These are phyloP conservation scores for Antheraea pernyi DNA, from an alignment of 1,140 invertebrate genomes.

Conservation along the genomic window DNA sequence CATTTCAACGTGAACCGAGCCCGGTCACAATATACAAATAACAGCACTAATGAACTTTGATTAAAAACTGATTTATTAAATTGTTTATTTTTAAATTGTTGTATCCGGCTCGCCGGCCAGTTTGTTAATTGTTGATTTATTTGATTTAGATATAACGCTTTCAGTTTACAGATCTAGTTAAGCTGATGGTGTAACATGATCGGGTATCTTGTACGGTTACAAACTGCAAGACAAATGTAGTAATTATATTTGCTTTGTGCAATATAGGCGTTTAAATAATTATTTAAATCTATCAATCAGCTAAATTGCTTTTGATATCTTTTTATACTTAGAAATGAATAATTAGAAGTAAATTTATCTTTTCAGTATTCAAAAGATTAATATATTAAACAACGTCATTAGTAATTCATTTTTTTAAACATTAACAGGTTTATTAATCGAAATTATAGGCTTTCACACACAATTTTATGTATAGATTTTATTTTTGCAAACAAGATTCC, in stretches of 20 bases:
- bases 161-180: conserved; percentile 2
- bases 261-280: neutral
- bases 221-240: conserved; percentile 6
- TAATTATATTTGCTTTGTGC: conserved; percentile 12
- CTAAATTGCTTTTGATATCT: neutral
- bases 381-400: neutral
- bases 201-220: conserved; percentile 4
- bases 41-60: conserved; percentile 63
- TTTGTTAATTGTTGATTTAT: conserved; percentile 27
- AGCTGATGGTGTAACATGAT: conserved; percentile 8
- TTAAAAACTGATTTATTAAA: conserved; percentile 55
- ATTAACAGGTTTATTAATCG: too few species aligned
- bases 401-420: neutral
- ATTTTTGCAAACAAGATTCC: too few species aligned
- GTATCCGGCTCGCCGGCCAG: conserved; percentile 28
- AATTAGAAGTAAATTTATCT: neutral
- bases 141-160: conserved; percentile 31
- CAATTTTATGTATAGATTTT: too few species aligned
- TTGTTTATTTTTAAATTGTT: conserved; percentile 29
- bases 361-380: neutral
- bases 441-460: too few species aligned
- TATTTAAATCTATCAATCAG: neutral
- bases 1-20: conserved; percentile 50
- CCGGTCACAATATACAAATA: conserved; percentile 48
- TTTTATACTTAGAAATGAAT: neutral